Evolutionary conservation across 2,888 invertebrate species (phyloP).

Genomic region (Capitulum mitella): DNA sequence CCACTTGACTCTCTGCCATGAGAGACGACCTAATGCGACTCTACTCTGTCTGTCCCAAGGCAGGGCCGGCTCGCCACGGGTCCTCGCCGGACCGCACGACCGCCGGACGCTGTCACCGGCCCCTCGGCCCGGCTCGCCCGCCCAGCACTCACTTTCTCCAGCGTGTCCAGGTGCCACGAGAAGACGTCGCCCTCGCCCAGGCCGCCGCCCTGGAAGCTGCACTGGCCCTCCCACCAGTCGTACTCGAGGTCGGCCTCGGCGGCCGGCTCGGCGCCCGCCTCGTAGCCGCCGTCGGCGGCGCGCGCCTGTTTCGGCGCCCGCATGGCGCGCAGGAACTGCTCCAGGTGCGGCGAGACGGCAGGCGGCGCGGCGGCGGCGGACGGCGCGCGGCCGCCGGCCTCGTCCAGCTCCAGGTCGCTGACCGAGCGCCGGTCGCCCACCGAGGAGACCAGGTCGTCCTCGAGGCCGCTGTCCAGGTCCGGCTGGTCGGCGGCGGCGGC

Average conservation of each 20-base stretch:
- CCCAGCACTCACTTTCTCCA: not conserved
- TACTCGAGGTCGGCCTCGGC: constrained; percentile 33
- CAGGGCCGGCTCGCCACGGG: too few species aligned
- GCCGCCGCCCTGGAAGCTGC: not conserved
- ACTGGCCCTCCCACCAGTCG: constrained; percentile 84
- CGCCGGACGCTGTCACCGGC: too few species aligned
- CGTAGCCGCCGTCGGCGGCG: constrained; percentile 21
- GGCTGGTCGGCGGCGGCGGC: not conserved
- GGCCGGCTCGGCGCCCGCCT: constrained; percentile 19
- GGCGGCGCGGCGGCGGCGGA: constrained; percentile 38
- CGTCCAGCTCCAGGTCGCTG: constrained; percentile 31
- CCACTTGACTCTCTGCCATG: too few species aligned
- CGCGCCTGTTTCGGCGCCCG: constrained; percentile 24
- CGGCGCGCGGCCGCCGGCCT: constrained; percentile 35
- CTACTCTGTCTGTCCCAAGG: too few species aligned
- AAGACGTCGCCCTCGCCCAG: not conserved
- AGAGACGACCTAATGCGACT: too few species aligned
- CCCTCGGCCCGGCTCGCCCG: too few species aligned
- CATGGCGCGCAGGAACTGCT: not conserved
- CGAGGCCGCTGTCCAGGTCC: not conserved
- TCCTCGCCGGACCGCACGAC: too few species aligned
- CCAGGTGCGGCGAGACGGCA: constrained; percentile 41
- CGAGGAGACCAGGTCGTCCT: constrained; percentile 28
- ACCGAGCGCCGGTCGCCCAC: constrained; percentile 32
- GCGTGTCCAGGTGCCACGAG: not conserved